Evolutionary conservation across 1,140 invertebrate genomes (phyloP).

Genomic region (Neodiprion virginianus): DNA sequence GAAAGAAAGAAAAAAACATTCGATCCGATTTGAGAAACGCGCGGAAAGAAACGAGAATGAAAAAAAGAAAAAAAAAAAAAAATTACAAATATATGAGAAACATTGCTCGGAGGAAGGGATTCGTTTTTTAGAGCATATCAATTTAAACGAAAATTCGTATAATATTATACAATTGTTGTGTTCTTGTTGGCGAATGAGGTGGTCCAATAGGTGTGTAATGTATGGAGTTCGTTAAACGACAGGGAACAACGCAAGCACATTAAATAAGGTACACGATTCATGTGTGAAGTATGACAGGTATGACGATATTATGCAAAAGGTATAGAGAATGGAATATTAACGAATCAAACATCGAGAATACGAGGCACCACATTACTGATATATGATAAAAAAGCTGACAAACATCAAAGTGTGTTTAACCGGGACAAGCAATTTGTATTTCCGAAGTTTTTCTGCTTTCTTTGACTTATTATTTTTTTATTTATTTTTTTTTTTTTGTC

Average conservation of each 20-base stretch:
- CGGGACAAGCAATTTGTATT: background rate
- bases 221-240: background rate
- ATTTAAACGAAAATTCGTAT: background rate
- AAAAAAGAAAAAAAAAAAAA: background rate
- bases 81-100: background rate
- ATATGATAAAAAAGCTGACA: background rate
- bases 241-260: constrained; percentile 12
- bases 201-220: no score
- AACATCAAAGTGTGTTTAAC: background rate
- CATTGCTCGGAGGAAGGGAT: no score
- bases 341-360: background rate
- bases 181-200: background rate
- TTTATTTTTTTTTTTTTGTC: no score
- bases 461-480: no score
- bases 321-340: background rate
- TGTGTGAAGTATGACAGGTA: background rate
- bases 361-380: background rate
- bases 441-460: no score
- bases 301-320: background rate
- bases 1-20: background rate
- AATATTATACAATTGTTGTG: background rate
- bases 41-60: no score
- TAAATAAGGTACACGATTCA: background rate
- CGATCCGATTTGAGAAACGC: no score
- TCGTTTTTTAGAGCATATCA: no score